Conservation (phyloP, 2,888 invertebrate genomes). For the Myopa testacea region DNA sequence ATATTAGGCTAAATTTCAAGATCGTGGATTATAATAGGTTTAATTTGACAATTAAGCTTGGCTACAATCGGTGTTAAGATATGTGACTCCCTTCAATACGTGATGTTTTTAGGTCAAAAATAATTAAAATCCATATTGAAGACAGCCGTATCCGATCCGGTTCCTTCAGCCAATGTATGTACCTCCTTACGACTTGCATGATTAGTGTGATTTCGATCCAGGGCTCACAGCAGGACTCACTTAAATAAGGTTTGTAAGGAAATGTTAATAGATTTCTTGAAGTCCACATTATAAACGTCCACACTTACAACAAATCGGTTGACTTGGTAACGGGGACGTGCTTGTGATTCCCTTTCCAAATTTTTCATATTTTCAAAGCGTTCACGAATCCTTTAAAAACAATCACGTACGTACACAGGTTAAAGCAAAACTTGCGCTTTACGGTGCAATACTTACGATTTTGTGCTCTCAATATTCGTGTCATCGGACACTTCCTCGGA, state of each 20-base stretch:
- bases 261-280: too few species aligned
- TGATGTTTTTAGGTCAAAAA: neutral
- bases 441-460: conserved; percentile 70
- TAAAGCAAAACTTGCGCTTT: neutral
- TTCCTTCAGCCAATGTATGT: neutral
- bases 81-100: neutral
- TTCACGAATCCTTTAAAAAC: conserved; percentile 77
- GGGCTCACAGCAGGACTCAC: neutral
- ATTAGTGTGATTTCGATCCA: too few species aligned
- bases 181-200: too few species aligned
- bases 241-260: neutral
- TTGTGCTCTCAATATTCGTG: conserved; percentile 87
- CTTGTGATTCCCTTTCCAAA: conserved; percentile 68
- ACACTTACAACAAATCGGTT: conserved; percentile 91
- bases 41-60: neutral
- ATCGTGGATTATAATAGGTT: neutral
- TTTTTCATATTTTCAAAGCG: conserved; percentile 89
- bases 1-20: neutral
- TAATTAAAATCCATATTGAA: neutral
- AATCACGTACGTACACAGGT: neutral
- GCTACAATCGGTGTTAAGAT: neutral
- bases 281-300: neutral
- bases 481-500: conserved; percentile 72
- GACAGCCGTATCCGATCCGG: neutral
- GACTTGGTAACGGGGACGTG: conserved; percentile 77